Base-by-base conservation (phyloP, 1,140 invertebrate genomes). In the Sitodiplosis mosellana region DNA sequence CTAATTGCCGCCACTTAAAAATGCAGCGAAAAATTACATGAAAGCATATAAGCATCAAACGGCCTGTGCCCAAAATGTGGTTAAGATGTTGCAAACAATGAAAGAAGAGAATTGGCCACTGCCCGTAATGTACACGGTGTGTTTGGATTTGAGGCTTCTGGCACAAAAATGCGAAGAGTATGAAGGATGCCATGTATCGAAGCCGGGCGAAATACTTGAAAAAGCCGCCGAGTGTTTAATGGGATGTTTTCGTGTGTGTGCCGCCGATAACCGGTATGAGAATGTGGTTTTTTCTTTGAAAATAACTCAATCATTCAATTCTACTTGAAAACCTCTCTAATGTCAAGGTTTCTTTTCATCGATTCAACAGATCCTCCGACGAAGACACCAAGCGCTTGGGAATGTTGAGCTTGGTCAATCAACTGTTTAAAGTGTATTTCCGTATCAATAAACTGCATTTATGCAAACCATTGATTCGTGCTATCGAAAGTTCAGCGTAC, bases 361-460 rank as follows among this genome's bases (percentile, higher is more conserved):
- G 10, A 7, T 18, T 15, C 45, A 44, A 7, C 44, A 75, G 84
- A 46, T 77, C 86, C 18, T 78, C 86, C 1, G 83, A 89, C 54
- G 77, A 86, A 51, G 83, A 91, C 45, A 91, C 91, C 0, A 98
- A 97, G 67, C 76, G 89, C 59, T 81, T 90, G 73, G 93, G 92
- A 51, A 97, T 98, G 89, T 67, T 99, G 54, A 82, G 83, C 55
- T 68, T 99, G 37, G 89, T 96, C 0, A 98, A 98, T 69, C 93
- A 99, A 64, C 70, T 99, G 11, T 86, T 98, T 48, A 97, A 97
- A 71, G 87, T 99, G 3, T 99, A 98, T 65, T 98, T 97, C 60
- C 77, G 83, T 53, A 95, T 96, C 34, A 98, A 97, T 61, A 95
- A 96, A 65, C 64, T 98, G 3, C 91, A 97, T 72, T 68, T 99